Conservation (phyloP, 2,888 invertebrate species). For the Eretmocerus hayati region DNA sequence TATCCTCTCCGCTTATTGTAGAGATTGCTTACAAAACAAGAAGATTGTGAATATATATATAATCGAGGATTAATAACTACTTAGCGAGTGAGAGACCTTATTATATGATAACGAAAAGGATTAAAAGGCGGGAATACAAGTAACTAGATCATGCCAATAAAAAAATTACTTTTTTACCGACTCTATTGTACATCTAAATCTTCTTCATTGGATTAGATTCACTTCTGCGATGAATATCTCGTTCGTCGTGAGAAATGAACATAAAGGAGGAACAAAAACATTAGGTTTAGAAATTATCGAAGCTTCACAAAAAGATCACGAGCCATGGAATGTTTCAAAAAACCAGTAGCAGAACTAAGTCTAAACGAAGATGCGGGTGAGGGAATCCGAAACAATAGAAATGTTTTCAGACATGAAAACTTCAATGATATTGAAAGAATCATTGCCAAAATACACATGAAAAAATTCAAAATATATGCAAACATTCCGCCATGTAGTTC, state of each 20-base stretch:
- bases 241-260: too few species aligned
- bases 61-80: too few species aligned
- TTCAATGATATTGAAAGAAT: too few species aligned
- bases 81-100: too few species aligned
- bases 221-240: too few species aligned
- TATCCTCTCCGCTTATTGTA: too few species aligned
- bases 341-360: too few species aligned
- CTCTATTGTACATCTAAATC: slow-evolving; percentile 19
- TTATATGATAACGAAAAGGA: too few species aligned
- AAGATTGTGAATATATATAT: too few species aligned
- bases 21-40: too few species aligned
- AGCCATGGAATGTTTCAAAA: slow-evolving; percentile 19
- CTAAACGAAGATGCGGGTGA: neutral
- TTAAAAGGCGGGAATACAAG: too few species aligned
- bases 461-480: slow-evolving; percentile 12
- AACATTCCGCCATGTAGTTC: slow-evolving; percentile 15
- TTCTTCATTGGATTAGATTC: slow-evolving; percentile 16
- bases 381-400: slow-evolving; percentile 4
- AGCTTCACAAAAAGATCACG: slow-evolving; percentile 9
- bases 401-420: too few species aligned
- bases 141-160: slow-evolving; percentile 23
- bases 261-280: neutral
- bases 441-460: slow-evolving; percentile 17
- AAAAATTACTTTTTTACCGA: slow-evolving; percentile 24
- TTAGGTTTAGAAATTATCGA: neutral